Evolutionary conservation across 2,888 invertebrate genomes (phyloP).

Genomic region (Dasysyrphus tricinctus): DNA sequence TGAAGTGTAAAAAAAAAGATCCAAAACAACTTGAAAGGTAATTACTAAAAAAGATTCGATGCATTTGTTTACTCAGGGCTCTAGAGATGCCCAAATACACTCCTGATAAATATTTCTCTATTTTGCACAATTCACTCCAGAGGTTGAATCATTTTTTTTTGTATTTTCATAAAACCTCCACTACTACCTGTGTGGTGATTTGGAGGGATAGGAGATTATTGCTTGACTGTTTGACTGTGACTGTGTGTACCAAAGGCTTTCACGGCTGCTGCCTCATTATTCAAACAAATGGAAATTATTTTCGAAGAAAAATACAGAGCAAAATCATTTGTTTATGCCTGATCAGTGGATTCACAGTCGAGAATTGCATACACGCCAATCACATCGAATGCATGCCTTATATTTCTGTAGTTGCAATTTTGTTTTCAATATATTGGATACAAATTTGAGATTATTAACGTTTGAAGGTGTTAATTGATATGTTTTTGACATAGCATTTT

Average conservation of each 20-base stretch:
- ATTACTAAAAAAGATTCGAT: no score
- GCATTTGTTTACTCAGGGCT: no score
- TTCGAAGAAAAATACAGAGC: not conserved
- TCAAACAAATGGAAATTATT: slow-evolving; percentile 11
- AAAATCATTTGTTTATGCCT: not conserved
- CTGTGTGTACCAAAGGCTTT: slow-evolving; percentile 10
- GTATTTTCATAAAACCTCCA: not conserved
- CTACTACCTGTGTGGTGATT: slow-evolving; percentile 1
- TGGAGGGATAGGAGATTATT: slow-evolving; percentile 1
- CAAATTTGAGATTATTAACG: not conserved
- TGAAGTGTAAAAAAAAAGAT: no score
- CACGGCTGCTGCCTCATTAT: slow-evolving; percentile 6
- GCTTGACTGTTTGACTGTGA: not conserved
- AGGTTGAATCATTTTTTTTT: not conserved
- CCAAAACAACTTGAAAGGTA: no score
- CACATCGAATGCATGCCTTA: not conserved
- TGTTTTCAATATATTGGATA: not conserved
- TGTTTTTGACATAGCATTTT: not conserved
- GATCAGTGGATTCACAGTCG: not conserved
- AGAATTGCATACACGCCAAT: not conserved
- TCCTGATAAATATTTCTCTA: not conserved
- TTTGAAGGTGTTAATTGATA: slow-evolving; percentile 6
- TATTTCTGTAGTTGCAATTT: not conserved
- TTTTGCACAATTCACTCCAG: not conserved
- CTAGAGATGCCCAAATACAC: not conserved